Evolutionary conservation across 2,113 vertebrate genomes (phyloP), one percentile per base, ranked within the genome.

Genomic region (Toxotes jaculatrix): DNA sequence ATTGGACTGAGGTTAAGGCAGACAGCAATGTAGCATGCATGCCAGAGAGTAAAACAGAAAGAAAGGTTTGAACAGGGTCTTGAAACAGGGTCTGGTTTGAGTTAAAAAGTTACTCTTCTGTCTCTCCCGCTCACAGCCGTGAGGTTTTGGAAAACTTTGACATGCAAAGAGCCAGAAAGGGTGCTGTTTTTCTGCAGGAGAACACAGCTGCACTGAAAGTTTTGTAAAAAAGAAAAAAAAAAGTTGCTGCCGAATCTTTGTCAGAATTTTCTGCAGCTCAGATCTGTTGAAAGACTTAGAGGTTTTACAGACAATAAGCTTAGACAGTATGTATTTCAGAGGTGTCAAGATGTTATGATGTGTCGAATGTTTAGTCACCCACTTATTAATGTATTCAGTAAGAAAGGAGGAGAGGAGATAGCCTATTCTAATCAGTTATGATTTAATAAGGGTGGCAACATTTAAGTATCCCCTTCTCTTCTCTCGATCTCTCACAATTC

Each of bases 61-160:
- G n/a, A 47, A 38, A 40, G 5, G 7, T 34, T 59, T 53, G n/a
- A 59, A 38, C 8, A 19, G 0, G 11, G 10, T 72, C n/a, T 72
- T 12, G 75, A 65, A 79, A 67, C 69, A 43, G 42, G 17, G 65
- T 86, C 85, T 84, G 75, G 73, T 88, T 84, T 78, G 79, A 86
- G 76, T 88, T 88, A 78, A 71, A 66, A 82, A 74, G 79, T 71
- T 60, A 61, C 74, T 82, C 14, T 5, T 68, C 74, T 49, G 55
- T 74, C 53, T 80, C 21, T 72, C 42, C 17, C 3, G 43, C 51
- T 73, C 34, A 21, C 56, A 57, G 79, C 65, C 16, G 7, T 16
- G 42, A 72, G 70, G 45, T 64, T 82, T 80, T 65, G 23, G 78
- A 85, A 68, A 82, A 67, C 61, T 31, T 49, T 21, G 64, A 53